Evolutionary conservation across 1,140 invertebrate genomes (phyloP).

Genomic region (Drosophila gunungcola): DNA sequence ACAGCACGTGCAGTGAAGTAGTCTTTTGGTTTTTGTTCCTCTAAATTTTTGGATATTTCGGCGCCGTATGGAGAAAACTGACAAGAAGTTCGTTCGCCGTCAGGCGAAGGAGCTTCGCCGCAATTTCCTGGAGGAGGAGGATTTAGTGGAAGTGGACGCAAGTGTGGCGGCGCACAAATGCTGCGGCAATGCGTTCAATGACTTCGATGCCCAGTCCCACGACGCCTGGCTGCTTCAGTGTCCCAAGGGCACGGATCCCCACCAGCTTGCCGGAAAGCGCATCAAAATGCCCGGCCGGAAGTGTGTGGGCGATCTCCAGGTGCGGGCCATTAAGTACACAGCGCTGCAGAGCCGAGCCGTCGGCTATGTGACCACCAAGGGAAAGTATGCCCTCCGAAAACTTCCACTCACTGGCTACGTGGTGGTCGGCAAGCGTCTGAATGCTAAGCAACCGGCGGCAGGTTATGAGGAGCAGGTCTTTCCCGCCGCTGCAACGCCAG

Average conservation of each 20-base stretch:
- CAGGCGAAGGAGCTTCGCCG: not conserved
- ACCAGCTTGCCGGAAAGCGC: conserved; percentile 20
- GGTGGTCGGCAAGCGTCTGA: conserved; percentile 45
- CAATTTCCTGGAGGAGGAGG: conserved; percentile 37
- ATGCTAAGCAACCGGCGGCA: conserved; percentile 8
- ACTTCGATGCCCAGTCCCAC: conserved; percentile 42
- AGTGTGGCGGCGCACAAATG: not conserved
- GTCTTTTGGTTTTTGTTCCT: conserved; percentile 1
- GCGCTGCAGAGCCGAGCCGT: conserved; percentile 13
- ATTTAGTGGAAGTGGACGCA: not conserved
- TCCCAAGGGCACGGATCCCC: conserved; percentile 40
- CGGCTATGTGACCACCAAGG: conserved; percentile 51
- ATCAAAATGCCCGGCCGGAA: conserved; percentile 64
- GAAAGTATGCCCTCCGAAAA: conserved; percentile 26
- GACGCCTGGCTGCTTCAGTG: conserved; percentile 69
- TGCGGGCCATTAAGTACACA: conserved; percentile 26
- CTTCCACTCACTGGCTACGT: conserved; percentile 38
- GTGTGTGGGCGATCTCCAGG: conserved; percentile 39
- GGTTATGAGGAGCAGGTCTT: not conserved
- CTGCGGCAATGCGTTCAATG: conserved; percentile 12
- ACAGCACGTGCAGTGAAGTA: conserved; percentile 29
- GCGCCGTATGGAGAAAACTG: conserved; percentile 9
- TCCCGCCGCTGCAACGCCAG: conserved; percentile 14
- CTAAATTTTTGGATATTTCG: conserved; percentile 1
- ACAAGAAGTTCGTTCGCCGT: not conserved